Percentiles rank a stretch among this genome's conserved stretches.
phyloP scores from a whole-genome alignment of 2,797 vertebrate genomes.

The Pygocentrus nattereri region DNA sequence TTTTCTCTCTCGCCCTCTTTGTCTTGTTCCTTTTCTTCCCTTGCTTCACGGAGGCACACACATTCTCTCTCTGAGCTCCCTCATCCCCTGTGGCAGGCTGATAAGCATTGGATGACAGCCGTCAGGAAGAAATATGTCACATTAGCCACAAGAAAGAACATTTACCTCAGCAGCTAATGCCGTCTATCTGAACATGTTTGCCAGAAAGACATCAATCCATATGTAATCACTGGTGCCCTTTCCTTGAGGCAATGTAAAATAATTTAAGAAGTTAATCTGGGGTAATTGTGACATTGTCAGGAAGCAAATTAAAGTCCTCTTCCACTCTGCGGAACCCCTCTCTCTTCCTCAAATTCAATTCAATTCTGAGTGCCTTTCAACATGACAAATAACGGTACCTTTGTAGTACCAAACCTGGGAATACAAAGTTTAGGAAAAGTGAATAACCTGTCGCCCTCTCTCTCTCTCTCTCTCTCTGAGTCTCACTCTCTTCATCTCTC shows the following conservation, averaged over 20 bases:
- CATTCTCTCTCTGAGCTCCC: neutral
- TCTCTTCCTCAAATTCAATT: neutral
- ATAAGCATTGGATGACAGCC: slow-evolving; percentile 50
- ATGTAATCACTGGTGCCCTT: neutral
- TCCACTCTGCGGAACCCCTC: neutral
- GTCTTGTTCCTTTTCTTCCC: neutral
- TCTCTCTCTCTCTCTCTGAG: neutral
- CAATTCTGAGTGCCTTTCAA: neutral
- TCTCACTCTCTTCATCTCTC: neutral
- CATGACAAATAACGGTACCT: neutral
- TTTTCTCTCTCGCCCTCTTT: neutral
- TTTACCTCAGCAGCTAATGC: slow-evolving; percentile 12
- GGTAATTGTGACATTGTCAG: slow-evolving; percentile 6
- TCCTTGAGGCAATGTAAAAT: slow-evolving; percentile 6
- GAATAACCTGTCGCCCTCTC: neutral
- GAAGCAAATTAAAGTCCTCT: slow-evolving; percentile 3
- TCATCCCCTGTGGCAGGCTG: slow-evolving; percentile 37
- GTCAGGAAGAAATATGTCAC: slow-evolving; percentile 43
- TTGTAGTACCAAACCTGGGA: neutral
- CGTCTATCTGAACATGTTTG: neutral
- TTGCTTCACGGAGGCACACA: slow-evolving; percentile 18
- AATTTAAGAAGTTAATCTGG: slow-evolving; percentile 7
- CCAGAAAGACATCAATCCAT: neutral
- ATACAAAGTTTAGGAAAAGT: neutral
- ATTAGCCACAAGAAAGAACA: slow-evolving; percentile 35